Percentiles rank a stretch among this genome's conserved stretches.
Evolutionary conservation across 92 coral and sea anemone species (phyloP).

Genomic region (Porites cylindrica): DNA sequence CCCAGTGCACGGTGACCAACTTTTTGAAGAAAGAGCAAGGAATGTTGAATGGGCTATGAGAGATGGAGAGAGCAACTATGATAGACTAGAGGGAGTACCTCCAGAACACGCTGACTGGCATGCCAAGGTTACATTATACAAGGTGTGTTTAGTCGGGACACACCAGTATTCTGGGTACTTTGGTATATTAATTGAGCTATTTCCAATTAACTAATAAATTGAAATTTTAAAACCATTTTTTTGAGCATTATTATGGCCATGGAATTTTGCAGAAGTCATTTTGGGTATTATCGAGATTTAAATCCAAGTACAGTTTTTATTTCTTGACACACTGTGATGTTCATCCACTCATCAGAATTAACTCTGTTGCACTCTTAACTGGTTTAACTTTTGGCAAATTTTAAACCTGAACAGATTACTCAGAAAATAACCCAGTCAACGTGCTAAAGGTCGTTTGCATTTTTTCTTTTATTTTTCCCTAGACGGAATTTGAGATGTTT

Average conservation of each 20-base stretch:
- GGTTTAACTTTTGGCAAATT: too few relatives aligned
- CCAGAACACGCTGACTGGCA: conserved; percentile 78
- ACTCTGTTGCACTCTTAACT: too few relatives aligned
- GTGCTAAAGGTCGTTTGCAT: not conserved
- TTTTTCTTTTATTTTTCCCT: not conserved
- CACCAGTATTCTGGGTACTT: not conserved
- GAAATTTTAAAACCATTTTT: too few relatives aligned
- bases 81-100: conserved; percentile 51
- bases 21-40: conserved; percentile 67
- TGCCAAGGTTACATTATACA: conserved; percentile 65
- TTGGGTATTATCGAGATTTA: too few relatives aligned
- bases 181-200: not conserved
- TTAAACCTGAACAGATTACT: too few relatives aligned
- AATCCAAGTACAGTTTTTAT: too few relatives aligned
- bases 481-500: conserved; percentile 63
- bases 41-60: conserved; percentile 63
- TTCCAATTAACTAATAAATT: too few relatives aligned
- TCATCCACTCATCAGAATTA: too few relatives aligned
- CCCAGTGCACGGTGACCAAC: conserved; percentile 69
- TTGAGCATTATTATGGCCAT: too few relatives aligned
- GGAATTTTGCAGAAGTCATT: too few relatives aligned
- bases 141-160: conserved; percentile 19
- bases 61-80: conserved; percentile 48
- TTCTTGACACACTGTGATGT: too few relatives aligned
- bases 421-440: too few relatives aligned